Evolutionary conservation across 92 coral and sea anemone species (phyloP).

Genomic region (Paramuricea clavata): DNA sequence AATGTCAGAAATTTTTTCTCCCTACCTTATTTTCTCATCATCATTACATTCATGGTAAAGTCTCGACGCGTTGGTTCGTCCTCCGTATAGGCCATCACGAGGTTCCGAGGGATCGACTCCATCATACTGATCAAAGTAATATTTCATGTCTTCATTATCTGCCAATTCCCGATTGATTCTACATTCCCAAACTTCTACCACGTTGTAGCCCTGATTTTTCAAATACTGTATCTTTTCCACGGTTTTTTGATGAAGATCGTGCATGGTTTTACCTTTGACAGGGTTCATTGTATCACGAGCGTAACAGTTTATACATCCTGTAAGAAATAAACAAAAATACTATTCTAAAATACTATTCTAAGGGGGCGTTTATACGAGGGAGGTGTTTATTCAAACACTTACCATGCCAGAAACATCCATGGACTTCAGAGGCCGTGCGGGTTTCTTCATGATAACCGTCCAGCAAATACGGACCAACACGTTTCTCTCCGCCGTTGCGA

Average conservation of each 20-base stretch:
- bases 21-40: not conserved
- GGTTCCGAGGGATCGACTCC: slow-evolving; percentile 52
- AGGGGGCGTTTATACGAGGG: too few species aligned
- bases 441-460: slow-evolving; percentile 53
- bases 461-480: slow-evolving; percentile 37
- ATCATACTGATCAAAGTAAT: slow-evolving; percentile 14
- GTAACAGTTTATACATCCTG: slow-evolving; percentile 41
- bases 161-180: not conserved
- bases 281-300: slow-evolving; percentile 35
- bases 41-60: not conserved
- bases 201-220: slow-evolving; percentile 34
- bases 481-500: slow-evolving; percentile 47
- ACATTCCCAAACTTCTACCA: slow-evolving; percentile 65
- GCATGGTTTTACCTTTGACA: slow-evolving; percentile 35
- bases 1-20: not conserved
- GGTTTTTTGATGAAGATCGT: slow-evolving; percentile 53
- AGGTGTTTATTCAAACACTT: too few species aligned
- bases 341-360: too few species aligned
- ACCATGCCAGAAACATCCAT: slow-evolving; percentile 36
- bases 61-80: slow-evolving; percentile 30
- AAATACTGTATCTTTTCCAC: slow-evolving; percentile 10
- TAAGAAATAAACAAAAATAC: too few species aligned
- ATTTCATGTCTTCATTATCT: slow-evolving; percentile 20
- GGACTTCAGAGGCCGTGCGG: slow-evolving; percentile 45
- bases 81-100: slow-evolving; percentile 43